These are phyloP conservation scores for Caracal caracal DNA, from an alignment of 2,113 vertebrate species.

Conservation along the genomic window DNA sequence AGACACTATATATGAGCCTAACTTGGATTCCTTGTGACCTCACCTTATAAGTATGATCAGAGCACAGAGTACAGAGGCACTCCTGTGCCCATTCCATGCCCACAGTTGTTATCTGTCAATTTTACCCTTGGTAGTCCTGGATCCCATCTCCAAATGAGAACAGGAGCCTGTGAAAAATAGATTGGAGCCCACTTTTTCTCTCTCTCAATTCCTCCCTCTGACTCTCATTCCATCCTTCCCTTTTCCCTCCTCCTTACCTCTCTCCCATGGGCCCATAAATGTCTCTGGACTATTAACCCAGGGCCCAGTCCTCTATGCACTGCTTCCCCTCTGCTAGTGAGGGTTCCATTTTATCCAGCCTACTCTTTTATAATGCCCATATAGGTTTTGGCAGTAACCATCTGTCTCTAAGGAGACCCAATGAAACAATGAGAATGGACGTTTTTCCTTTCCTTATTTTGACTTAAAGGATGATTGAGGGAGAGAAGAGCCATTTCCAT, in stretches of 20 bases:
- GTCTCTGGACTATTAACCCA: neutral
- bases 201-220: neutral
- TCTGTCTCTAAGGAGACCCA: neutral
- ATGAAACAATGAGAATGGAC: neutral
- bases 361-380: neutral
- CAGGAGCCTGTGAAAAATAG: neutral
- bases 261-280: neutral
- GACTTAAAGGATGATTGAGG: neutral
- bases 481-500: neutral
- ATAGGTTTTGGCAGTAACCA: conserved; percentile 3
- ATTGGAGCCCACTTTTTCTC: neutral
- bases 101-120: neutral
- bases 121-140: neutral
- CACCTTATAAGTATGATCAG: neutral
- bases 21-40: conserved; percentile 37
- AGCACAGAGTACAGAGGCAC: neutral
- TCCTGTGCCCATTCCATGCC: neutral
- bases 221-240: neutral
- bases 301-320: neutral
- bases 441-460: neutral
- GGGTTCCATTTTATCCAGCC: neutral
- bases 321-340: neutral
- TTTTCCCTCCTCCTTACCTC: neutral
- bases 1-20: neutral
- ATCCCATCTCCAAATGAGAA: neutral